phyloP scores from a whole-genome alignment of 1,140 invertebrate species.

The Caerostris extrusa region DNA sequence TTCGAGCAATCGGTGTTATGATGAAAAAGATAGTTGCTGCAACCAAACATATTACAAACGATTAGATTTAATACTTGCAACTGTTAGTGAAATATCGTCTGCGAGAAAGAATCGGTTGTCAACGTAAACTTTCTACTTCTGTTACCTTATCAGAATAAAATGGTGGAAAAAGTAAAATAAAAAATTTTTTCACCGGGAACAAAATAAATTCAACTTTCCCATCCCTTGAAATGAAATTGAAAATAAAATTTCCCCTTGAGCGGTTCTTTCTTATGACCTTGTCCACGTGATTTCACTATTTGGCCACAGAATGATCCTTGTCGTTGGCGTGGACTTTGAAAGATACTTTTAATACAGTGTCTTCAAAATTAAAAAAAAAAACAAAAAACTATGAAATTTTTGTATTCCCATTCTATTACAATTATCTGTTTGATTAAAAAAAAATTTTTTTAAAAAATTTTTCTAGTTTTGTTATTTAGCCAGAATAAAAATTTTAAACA shows the following conservation, averaged over 20 bases:
- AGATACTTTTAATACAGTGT: too few relatives aligned
- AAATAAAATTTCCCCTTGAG: slow-evolving; percentile 51
- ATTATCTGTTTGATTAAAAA: too few relatives aligned
- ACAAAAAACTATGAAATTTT: too few relatives aligned
- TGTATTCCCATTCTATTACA: too few relatives aligned
- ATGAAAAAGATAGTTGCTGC: slow-evolving; percentile 3
- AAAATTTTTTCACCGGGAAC: slow-evolving; percentile 34
- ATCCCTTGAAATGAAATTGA: slow-evolving; percentile 46
- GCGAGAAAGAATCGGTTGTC: not conserved
- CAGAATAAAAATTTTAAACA: too few relatives aligned
- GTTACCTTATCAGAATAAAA: slow-evolving; percentile 18
- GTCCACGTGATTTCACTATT: slow-evolving; percentile 2
- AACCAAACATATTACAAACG: not conserved
- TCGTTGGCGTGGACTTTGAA: not conserved
- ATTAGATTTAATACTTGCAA: slow-evolving; percentile 6
- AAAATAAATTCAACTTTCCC: slow-evolving; percentile 46
- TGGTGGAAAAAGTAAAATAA: slow-evolving; percentile 12
- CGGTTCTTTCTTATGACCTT: not conserved
- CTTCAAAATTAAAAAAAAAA: too few relatives aligned
- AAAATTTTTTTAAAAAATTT: too few relatives aligned
- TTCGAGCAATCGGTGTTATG: not conserved
- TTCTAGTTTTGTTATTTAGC: too few relatives aligned
- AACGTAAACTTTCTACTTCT: not conserved
- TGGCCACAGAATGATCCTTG: slow-evolving; percentile 7
- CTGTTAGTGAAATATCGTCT: not conserved